Evolutionary conservation across 2,888 invertebrate genomes (phyloP).

Genomic region (Melikaiella ostensackeni): DNA sequence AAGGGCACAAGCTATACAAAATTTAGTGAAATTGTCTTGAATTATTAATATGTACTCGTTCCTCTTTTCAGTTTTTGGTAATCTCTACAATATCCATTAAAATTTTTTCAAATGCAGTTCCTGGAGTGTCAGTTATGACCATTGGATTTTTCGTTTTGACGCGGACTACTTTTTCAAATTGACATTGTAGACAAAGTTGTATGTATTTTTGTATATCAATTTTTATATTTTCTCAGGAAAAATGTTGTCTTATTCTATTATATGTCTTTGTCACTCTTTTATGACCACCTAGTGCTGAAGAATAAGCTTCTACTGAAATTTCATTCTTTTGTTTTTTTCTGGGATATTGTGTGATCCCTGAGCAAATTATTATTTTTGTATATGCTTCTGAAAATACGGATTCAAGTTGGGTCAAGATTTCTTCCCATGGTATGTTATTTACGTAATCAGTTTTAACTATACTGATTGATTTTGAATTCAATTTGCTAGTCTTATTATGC

Average conservation of each 20-base stretch:
- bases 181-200: slow-evolving; percentile 21
- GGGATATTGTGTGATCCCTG: not conserved
- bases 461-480: too few relatives aligned
- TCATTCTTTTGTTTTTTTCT: not conserved
- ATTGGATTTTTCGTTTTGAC: not conserved
- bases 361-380: slow-evolving; percentile 18
- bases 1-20: too few relatives aligned
- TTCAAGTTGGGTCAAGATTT: not conserved
- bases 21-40: too few relatives aligned
- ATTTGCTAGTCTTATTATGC: too few relatives aligned
- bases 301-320: slow-evolving; percentile 38
- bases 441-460: too few relatives aligned
- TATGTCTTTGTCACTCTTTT: slow-evolving; percentile 41
- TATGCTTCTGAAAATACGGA: not conserved
- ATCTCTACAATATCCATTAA: too few relatives aligned
- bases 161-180: slow-evolving; percentile 4
- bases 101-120: not conserved
- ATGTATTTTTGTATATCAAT: too few relatives aligned
- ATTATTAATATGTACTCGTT: too few relatives aligned
- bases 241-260: too few relatives aligned
- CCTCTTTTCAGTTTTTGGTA: too few relatives aligned
- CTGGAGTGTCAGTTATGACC: not conserved
- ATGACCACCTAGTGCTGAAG: slow-evolving; percentile 41
- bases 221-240: too few relatives aligned
- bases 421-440: slow-evolving; percentile 1